These are phyloP conservation scores for Paracyclopina nana DNA, from an alignment of 1,140 invertebrate species.

Conservation along the genomic window DNA sequence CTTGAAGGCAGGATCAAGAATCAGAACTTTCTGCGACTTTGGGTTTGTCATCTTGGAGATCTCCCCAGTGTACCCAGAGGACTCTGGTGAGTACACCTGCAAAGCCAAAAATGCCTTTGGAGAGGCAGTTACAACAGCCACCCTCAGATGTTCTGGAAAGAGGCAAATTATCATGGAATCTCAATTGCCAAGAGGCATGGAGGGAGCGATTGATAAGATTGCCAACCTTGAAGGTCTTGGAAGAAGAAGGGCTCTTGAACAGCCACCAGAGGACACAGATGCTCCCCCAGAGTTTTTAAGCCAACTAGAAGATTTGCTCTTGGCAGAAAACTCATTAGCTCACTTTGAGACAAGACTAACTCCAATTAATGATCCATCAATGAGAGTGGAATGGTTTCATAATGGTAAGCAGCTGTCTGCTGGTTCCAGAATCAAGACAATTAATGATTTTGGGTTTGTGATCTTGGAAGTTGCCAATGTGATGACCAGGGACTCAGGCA, in stretches of 20 bases:
- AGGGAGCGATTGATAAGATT: conserved; percentile 76
- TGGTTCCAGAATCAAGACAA: conserved; percentile 69
- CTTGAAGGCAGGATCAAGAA: conserved; percentile 63
- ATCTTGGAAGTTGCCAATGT: conserved; percentile 73
- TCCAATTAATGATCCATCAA: conserved; percentile 74
- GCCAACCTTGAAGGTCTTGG: conserved; percentile 65
- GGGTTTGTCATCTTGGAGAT: conserved; percentile 85
- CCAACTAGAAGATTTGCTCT: conserved; percentile 53
- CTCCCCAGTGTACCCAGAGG: conserved; percentile 80
- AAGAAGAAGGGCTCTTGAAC: conserved; percentile 22
- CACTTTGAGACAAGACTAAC: conserved; percentile 76
- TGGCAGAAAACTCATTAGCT: conserved; percentile 70
- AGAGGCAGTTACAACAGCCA: conserved; percentile 75
- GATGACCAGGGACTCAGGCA: conserved; percentile 62
- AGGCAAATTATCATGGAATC: conserved; percentile 75
- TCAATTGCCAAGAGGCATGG: conserved; percentile 76
- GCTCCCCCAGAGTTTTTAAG: conserved; percentile 82
- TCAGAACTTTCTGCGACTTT: conserved; percentile 84
- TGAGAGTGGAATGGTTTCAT: conserved; percentile 90
- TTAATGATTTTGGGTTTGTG: conserved; percentile 82
- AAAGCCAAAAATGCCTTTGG: conserved; percentile 72
- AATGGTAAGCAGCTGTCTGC: conserved; percentile 72
- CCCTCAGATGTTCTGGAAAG: conserved; percentile 64
- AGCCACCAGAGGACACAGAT: conserved; percentile 56
- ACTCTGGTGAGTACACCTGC: conserved; percentile 80